Evolutionary conservation across 2,888 invertebrate genomes (phyloP), one percentile per base, ranked within the genome.

Genomic region (Thelaira solivaga): DNA sequence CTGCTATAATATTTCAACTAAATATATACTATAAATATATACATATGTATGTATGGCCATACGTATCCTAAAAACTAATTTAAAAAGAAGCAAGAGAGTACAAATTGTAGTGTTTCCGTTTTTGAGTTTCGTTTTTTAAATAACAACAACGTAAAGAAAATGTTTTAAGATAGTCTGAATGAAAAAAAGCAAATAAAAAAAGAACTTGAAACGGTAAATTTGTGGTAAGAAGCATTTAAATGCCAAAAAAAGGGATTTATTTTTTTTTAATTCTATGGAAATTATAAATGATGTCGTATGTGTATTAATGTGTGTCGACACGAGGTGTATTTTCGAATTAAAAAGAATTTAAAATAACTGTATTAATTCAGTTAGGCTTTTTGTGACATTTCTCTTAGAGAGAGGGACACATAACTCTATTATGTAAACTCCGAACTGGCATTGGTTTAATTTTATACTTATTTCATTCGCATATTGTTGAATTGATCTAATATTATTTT

Each of bases 21-120:
- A 24, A 24, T 41, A 49, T 4, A 39, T 49, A 39, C 24, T 13
- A 5, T 10, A 31, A 43, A 55, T 49, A 10, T 13, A 20, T 31
- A 29, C 20, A 36, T 26, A 53, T 20, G 41, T 34, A 45, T 43
- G 51, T 41, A n/a, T n/a, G n/a, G n/a, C n/a, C n/a, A n/a, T n/a
- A n/a, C n/a, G n/a, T n/a, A n/a, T n/a, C n/a, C n/a, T n/a, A n/a
- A n/a, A n/a, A n/a, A n/a, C n/a, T n/a, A n/a, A n/a, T n/a, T n/a
- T 47, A 10, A 39, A 45, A 26, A 43, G 68, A 31, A 73, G 43
- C 26, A 13, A 68, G 45, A 57, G 39, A 57, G 64, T 69, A 59
- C 68, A 73, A 77, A 62, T 77, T 77, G 49, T 72, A 77, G 36
- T 57, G 31, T 73, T 77, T 77, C 72, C 72, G 67, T 22, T 73